Evolutionary conservation across 2,888 invertebrate genomes (phyloP), one percentile per base, ranked within the genome.

Genomic region (Pterobdella sp.): DNA sequence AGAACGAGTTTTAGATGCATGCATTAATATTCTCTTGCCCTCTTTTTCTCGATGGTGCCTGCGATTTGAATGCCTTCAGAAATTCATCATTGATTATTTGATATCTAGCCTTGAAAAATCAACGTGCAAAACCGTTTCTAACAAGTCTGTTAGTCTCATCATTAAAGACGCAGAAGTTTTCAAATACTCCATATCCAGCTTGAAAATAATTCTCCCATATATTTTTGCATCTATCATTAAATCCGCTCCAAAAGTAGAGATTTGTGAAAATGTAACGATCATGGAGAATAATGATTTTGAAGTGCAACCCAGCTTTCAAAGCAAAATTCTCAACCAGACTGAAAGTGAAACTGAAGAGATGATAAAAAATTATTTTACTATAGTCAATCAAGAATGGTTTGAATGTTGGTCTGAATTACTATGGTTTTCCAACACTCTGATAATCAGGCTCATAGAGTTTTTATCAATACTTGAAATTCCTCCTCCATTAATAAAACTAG

Each of bases 341-440:
- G 34, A 42, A 22, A 29, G 52, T 1, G 34, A 69, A n/a, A n/a
- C 69, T 22, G 31, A 42, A 2, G 29, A 26, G 26, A 10, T 69
- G 29, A 52, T 69, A 4, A n/a, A 31, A 1, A 37, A 69, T 29
- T 69, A 42, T 26, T 49, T 31, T n/a, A 26, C 26, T 10, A 37
- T 49, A 26, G 31, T 88, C 76, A 86, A 87, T 4, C 86, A 88
- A 77, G 87, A 88, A 78, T 76, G 87, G 88, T 84, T 82, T 78
- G 83, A 84, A 74, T 81, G 83, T 78, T 92, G 91, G 91, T 82
- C 87, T 18, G 89, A 89, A 81, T 84, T 90, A 76, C 87, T 88
- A 74, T 91, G 91, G 83, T 78, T 83, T 52, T 80, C 80, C 1
- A 81, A 82, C 75, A 80, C 82, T 75, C 77, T 84, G 78, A 80